Evolutionary conservation across 2,113 vertebrate genomes (phyloP).

Genomic region (Electrona antarctica): DNA sequence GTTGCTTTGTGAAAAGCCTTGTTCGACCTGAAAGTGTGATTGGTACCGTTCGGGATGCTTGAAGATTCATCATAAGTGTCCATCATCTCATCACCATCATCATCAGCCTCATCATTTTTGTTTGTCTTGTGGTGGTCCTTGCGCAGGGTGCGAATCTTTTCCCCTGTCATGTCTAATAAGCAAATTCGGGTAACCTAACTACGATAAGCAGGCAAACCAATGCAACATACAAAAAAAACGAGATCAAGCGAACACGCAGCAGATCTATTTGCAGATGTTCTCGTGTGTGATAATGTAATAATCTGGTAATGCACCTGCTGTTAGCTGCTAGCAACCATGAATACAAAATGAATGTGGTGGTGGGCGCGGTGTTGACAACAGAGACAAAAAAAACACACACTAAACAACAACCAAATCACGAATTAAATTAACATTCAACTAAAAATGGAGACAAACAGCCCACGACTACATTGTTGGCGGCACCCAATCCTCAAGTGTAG

Average conservation of each 20-base stretch:
- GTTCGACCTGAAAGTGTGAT: conserved; percentile 73
- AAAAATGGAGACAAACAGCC: background rate
- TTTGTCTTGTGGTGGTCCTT: conserved; percentile 86
- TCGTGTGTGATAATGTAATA: background rate
- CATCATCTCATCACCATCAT: conserved; percentile 79
- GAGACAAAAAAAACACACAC: conserved; percentile 22
- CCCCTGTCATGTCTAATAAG: conserved; percentile 84
- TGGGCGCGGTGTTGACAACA: conserved; percentile 67
- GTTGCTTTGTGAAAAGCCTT: conserved; percentile 72
- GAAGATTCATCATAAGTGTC: conserved; percentile 85
- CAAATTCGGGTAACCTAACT: background rate
- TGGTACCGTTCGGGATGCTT: conserved; percentile 62
- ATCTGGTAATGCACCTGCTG: conserved; percentile 33
- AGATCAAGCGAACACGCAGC: background rate
- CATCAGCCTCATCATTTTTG: conserved; percentile 81
- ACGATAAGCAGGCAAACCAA: background rate
- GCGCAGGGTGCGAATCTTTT: conserved; percentile 89
- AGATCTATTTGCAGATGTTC: background rate
- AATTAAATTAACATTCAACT: conserved; percentile 31
- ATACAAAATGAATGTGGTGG: conserved; percentile 36
- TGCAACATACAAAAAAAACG: background rate
- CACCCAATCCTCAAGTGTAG: background rate
- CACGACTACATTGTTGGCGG: conserved; percentile 56
- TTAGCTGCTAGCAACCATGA: conserved; percentile 42
- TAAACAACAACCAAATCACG: conserved; percentile 42